A percentile compares a stretch with the other conserved stretches of the same genome.
Evolutionary conservation across 2,113 vertebrate species (phyloP).

Genomic region (Aspiorhynchus laticeps): DNA sequence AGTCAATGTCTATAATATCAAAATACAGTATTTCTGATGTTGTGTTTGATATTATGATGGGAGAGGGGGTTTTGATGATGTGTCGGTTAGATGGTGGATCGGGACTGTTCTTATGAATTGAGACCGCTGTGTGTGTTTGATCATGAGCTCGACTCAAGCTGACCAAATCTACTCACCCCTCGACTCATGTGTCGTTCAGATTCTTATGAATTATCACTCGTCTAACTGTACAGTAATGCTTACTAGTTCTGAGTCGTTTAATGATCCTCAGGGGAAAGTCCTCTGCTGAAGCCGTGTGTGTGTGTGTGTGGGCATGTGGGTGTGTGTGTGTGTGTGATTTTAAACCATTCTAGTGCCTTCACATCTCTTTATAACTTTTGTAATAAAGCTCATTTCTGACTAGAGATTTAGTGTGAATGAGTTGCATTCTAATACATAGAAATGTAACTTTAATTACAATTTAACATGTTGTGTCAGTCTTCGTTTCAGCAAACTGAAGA

Average conservation of each 20-base stretch:
- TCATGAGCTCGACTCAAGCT: not conserved
- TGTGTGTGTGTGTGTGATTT: too few relatives aligned
- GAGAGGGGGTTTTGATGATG: not conserved
- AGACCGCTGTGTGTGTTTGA: not conserved
- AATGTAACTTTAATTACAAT: too few relatives aligned
- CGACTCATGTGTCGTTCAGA: not conserved
- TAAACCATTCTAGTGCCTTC: too few relatives aligned
- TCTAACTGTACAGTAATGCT: not conserved
- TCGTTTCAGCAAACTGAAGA: too few relatives aligned
- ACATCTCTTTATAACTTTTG: too few relatives aligned
- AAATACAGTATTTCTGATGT: not conserved
- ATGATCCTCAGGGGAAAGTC: not conserved
- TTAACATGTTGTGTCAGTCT: too few relatives aligned
- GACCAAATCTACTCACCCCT: not conserved
- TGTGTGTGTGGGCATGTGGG: too few relatives aligned
- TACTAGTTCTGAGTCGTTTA: not conserved
- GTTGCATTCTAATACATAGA: too few relatives aligned
- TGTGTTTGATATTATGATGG: not conserved
- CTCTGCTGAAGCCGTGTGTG: not conserved
- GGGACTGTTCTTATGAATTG: not conserved
- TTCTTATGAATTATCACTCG: not conserved
- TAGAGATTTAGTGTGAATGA: too few relatives aligned
- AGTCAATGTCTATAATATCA: not conserved
- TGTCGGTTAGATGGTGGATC: not conserved
- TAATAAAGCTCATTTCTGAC: too few relatives aligned